These are phyloP conservation scores for Eolophus roseicapilla DNA, from an alignment of 2,113 vertebrate species.

Conservation along the genomic window DNA sequence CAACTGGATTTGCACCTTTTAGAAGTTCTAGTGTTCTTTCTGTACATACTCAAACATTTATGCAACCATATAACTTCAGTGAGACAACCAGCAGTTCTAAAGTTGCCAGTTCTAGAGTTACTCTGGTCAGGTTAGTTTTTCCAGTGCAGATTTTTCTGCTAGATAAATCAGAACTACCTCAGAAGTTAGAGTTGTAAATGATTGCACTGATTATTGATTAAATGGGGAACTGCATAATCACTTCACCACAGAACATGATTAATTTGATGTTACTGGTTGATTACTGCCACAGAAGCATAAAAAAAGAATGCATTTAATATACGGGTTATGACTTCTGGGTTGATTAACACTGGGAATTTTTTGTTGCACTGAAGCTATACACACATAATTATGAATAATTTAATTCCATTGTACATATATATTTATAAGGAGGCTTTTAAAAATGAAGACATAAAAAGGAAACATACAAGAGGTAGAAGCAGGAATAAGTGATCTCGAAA, in stretches of 20 bases:
- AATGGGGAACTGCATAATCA: background rate
- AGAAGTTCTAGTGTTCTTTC: background rate
- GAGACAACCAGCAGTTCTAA: background rate
- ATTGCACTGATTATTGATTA: conserved; percentile 31
- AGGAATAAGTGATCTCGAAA: background rate
- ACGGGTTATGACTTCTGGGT: background rate
- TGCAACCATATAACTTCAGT: background rate
- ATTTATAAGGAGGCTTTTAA: background rate
- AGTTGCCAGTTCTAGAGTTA: background rate
- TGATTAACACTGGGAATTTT: background rate
- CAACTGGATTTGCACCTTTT: background rate
- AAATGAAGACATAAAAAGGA: background rate
- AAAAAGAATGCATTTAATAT: background rate
- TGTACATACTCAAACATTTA: background rate
- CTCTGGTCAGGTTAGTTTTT: background rate
- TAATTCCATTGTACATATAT: background rate
- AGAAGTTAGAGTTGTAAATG: background rate
- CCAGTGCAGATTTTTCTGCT: background rate
- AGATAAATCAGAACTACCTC: background rate
- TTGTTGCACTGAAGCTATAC: background rate
- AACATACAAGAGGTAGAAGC: background rate
- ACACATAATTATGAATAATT: background rate
- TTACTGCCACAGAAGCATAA: background rate
- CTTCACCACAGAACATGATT: conserved; percentile 2
- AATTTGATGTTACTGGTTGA: background rate